These are phyloP conservation scores for Agapornis canus DNA, from an alignment of 2,797 vertebrate species.

Conservation along the genomic window DNA sequence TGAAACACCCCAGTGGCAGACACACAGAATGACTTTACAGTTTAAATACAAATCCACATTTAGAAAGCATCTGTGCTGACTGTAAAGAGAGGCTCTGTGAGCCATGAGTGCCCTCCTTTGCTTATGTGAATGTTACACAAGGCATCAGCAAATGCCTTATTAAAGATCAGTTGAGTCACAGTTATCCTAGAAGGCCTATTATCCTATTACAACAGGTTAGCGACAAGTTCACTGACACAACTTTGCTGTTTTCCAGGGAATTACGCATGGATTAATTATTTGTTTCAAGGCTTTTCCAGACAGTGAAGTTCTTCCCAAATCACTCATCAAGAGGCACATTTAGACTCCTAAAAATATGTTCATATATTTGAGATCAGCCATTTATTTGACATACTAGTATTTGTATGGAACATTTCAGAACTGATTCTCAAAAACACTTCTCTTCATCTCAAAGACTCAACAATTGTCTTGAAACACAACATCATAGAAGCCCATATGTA, in stretches of 20 bases:
- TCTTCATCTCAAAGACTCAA: background rate
- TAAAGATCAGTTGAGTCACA: background rate
- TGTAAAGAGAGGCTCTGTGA: background rate
- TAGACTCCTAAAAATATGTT: background rate
- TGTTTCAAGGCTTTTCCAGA: background rate
- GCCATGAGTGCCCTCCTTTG: background rate
- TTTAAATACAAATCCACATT: background rate
- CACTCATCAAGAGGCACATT: background rate
- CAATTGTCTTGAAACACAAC: background rate
- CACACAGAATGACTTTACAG: background rate
- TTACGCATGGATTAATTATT: background rate
- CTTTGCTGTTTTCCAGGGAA: background rate
- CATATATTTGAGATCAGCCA: background rate
- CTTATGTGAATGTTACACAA: background rate
- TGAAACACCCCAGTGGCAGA: background rate
- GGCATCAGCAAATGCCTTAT: background rate
- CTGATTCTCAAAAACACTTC: background rate
- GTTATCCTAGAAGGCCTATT: background rate
- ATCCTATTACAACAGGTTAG: background rate
- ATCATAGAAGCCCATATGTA: background rate
- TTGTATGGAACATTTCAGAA: background rate
- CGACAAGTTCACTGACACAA: background rate
- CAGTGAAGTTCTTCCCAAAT: background rate
- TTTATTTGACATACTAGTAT: background rate
- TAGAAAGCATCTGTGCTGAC: background rate